Evolutionary conservation across 2,113 vertebrate genomes (phyloP), one percentile per base, ranked within the genome.

Genomic region (Diadophis punctatus): DNA sequence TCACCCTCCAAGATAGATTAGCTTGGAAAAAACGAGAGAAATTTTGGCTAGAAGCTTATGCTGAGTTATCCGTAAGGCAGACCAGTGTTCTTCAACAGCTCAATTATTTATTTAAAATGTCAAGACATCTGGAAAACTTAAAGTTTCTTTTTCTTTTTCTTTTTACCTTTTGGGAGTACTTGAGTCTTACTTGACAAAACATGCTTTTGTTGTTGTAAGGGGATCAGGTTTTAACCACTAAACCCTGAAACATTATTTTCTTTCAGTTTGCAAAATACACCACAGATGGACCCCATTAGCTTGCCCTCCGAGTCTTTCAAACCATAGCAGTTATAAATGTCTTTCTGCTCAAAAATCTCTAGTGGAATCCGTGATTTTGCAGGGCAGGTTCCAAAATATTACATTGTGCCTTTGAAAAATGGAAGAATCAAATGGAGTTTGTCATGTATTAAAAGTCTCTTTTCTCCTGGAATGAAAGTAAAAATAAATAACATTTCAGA

Each of bases 241-340:
- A 95, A 93, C 94, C 93, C 22, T 80, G 74, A 43, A 22, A 80
- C 74, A 43, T 80, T 43, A 80, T 80, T 80, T 80, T 80, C 74
- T 80, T 80, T 80, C 74, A 43, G 74, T 80, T 80, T 80, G 74
- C 34, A 43, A 43, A 80, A 80, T 80, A 10, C 63, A 89, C 90
- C 95, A 96, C 97, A 97, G 97, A 97, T 97, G 97, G 97, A 93
- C 94, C 94, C 93, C 94, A 97, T 98, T 98, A 98, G 93, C 18
- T 93, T 93, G 94, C 95, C 97, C 95, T 60, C 3, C 94, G 93
- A 2, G 0, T 96, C 95, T 95, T 95, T 94, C 95, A 92, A 96
- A 96, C 90, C 96, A 96, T 93, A 94, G 96, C 95, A 95, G 94
- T 96, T 96, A 91, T 92, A 95, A 96, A 96, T 95, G 93, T 93